A percentile compares a stretch with the other conserved stretches of the same genome.
These are phyloP conservation scores for Drosophila parvula DNA, from an alignment of 1,140 invertebrate species.

Conservation along the genomic window DNA sequence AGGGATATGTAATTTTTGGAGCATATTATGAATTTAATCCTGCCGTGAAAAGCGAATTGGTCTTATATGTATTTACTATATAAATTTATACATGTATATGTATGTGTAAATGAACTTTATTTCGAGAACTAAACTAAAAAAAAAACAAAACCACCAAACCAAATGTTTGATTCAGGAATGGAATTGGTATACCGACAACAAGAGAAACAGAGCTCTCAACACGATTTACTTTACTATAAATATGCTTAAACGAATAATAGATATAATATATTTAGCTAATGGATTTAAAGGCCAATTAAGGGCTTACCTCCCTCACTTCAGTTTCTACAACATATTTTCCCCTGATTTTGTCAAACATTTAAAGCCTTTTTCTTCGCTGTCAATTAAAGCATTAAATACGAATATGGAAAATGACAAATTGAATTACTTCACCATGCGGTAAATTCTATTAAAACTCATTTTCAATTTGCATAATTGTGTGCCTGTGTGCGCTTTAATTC, in stretches of 20 bases:
- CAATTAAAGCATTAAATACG: slow-evolving; percentile 35
- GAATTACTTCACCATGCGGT: slow-evolving; percentile 28
- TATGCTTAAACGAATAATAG: slow-evolving; percentile 35
- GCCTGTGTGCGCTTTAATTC: neutral
- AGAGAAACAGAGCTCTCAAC: slow-evolving; percentile 45
- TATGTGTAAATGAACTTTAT: slow-evolving; percentile 53
- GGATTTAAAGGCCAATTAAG: slow-evolving; percentile 2
- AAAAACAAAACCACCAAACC: slow-evolving; percentile 77
- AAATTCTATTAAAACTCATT: slow-evolving; percentile 21
- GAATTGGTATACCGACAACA: slow-evolving; percentile 67
- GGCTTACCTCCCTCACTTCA: neutral
- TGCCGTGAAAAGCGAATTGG: slow-evolving; percentile 78
- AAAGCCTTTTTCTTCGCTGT: slow-evolving; percentile 18
- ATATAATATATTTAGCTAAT: slow-evolving; percentile 27
- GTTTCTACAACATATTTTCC: neutral
- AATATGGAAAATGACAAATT: slow-evolving; percentile 21
- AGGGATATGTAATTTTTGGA: slow-evolving; percentile 68
- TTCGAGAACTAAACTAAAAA: slow-evolving; percentile 60
- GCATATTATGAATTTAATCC: slow-evolving; percentile 78
- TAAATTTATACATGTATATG: slow-evolving; percentile 44
- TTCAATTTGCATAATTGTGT: slow-evolving; percentile 19
- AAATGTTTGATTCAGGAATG: slow-evolving; percentile 57
- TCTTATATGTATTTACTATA: slow-evolving; percentile 64
- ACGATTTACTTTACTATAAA: slow-evolving; percentile 71
- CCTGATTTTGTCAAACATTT: neutral